Evolutionary conservation across 2,113 vertebrate genomes (phyloP).

Genomic region (Miniopterus natalensis): DNA sequence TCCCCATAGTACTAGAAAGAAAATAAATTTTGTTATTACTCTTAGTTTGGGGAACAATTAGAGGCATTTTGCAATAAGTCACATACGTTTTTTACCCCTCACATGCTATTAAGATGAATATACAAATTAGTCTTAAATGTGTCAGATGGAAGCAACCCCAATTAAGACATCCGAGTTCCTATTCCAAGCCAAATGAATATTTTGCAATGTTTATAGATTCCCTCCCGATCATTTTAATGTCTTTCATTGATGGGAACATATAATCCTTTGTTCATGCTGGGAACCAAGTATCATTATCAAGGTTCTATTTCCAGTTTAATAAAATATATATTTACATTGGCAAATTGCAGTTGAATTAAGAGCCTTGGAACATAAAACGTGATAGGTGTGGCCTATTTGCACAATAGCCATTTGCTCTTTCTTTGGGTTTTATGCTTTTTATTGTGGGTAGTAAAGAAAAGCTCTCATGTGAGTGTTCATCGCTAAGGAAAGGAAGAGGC

Average conservation of each 20-base stretch:
- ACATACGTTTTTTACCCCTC: not conserved
- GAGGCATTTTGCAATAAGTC: not conserved
- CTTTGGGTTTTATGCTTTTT: not conserved
- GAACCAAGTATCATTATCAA: conserved; percentile 24
- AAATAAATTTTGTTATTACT: not conserved
- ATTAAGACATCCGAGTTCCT: conserved; percentile 32
- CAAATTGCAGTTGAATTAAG: conserved; percentile 35
- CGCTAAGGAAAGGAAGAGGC: not conserved
- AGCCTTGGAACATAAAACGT: conserved; percentile 38
- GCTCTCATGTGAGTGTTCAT: not conserved
- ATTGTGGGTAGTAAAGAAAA: not conserved
- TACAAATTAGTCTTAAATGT: conserved; percentile 29
- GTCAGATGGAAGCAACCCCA: not conserved
- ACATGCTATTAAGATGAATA: conserved; percentile 11
- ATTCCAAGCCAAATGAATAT: conserved; percentile 24
- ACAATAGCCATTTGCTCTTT: not conserved
- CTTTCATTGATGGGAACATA: conserved; percentile 47
- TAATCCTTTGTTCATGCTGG: not conserved
- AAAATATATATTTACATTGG: conserved; percentile 52
- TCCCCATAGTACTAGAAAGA: not conserved
- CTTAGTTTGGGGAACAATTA: not conserved
- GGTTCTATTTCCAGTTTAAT: conserved; percentile 58
- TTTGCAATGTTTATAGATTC: conserved; percentile 28
- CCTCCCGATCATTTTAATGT: conserved; percentile 48
- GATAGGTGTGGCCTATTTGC: not conserved